phyloP scores from a whole-genome alignment of 2,113 vertebrate genomes.

The Rhynchopsitta pachyrhyncha region DNA sequence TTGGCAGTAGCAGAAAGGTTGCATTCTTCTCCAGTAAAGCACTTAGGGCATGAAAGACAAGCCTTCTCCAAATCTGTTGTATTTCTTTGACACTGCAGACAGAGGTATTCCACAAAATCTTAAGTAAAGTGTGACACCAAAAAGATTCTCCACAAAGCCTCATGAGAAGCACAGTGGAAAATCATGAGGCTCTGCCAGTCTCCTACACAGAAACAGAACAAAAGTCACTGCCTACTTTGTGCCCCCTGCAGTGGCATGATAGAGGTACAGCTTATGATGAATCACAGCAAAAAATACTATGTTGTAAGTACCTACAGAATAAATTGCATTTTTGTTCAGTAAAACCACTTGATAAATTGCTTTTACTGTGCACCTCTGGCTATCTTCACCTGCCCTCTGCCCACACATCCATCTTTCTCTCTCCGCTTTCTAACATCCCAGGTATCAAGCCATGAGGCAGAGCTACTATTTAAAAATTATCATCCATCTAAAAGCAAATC shows the following conservation, averaged over 20 bases:
- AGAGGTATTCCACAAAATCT: not conserved
- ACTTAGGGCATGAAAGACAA: not conserved
- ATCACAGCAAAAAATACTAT: not conserved
- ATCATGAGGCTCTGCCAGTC: not conserved
- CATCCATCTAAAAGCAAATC: not conserved
- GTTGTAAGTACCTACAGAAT: not conserved
- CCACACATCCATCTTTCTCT: not conserved
- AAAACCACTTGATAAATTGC: conserved; percentile 10
- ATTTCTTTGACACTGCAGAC: not conserved
- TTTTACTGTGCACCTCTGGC: not conserved
- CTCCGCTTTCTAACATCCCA: not conserved
- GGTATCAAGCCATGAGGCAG: not conserved
- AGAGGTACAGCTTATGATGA: not conserved
- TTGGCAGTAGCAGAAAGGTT: not conserved
- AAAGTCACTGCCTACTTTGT: not conserved
- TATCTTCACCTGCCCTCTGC: not conserved
- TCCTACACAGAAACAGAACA: not conserved
- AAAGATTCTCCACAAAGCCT: not conserved
- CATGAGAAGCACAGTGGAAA: not conserved
- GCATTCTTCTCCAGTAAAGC: not conserved
- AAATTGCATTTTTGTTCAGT: not conserved
- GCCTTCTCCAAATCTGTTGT: not conserved
- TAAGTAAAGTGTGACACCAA: not conserved
- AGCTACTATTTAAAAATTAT: not conserved
- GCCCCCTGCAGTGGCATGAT: not conserved